Evolutionary conservation across 2,113 vertebrate genomes (phyloP).

Genomic region (Cavia aperea): DNA sequence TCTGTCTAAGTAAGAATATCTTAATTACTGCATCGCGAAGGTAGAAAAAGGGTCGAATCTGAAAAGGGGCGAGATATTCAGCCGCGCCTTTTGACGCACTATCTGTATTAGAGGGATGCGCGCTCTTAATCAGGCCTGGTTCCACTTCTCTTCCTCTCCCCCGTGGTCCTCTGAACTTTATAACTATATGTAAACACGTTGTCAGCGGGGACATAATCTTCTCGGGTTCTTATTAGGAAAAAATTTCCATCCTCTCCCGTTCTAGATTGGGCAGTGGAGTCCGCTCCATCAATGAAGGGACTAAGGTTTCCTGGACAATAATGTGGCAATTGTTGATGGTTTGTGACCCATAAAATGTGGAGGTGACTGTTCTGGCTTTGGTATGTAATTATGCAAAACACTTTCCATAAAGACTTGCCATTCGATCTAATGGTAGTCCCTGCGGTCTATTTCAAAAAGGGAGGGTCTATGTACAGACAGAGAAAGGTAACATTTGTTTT

Average conservation of each 20-base stretch:
- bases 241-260: slow-evolving; percentile 88
- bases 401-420: slow-evolving; percentile 99
- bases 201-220: slow-evolving; percentile 89
- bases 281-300: slow-evolving; percentile 87
- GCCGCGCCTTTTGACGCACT: slow-evolving; percentile 74
- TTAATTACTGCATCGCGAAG: slow-evolving; percentile 83
- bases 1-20: slow-evolving; percentile 81
- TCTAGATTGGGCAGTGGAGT: slow-evolving; percentile 88
- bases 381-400: slow-evolving; percentile 99
- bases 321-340: slow-evolving; percentile 99
- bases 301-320: slow-evolving; percentile 97
- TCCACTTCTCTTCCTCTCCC: slow-evolving; percentile 71
- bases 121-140: slow-evolving; percentile 77
- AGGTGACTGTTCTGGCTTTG: slow-evolving; percentile 99
- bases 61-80: slow-evolving; percentile 73
- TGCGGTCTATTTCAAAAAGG: slow-evolving; percentile 91
- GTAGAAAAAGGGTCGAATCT: slow-evolving; percentile 74
- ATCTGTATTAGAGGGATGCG: slow-evolving; percentile 74
- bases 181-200: slow-evolving; percentile 92
- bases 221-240: slow-evolving; percentile 85
- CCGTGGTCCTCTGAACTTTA: slow-evolving; percentile 84
- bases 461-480: slow-evolving; percentile 82
- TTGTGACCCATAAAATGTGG: slow-evolving; percentile 99
- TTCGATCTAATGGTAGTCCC: slow-evolving; percentile 99
- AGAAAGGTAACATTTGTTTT: slow-evolving; percentile 84